Percentiles rank a stretch among this genome's conserved stretches.
Evolutionary conservation across 2,113 vertebrate genomes (phyloP).

Genomic region (Elephas maximus): DNA sequence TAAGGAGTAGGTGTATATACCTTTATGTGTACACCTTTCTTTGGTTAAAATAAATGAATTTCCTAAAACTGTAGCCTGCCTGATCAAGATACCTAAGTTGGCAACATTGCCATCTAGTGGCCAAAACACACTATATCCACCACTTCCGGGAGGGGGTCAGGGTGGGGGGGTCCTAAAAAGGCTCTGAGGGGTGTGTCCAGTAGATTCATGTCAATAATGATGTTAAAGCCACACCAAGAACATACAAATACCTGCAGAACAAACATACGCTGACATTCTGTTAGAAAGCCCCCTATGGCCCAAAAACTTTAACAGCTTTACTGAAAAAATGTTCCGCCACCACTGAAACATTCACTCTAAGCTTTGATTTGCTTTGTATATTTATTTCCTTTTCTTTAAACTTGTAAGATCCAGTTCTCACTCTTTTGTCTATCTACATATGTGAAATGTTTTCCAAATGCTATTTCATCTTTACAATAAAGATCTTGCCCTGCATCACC

Average conservation of each 20-base stretch:
- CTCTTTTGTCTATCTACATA: background rate
- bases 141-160: background rate
- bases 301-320: background rate
- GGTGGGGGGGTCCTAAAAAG: background rate
- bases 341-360: background rate
- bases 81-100: slow-evolving; percentile 45
- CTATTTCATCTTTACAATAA: background rate
- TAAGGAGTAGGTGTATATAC: too few relatives aligned
- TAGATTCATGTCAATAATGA: background rate
- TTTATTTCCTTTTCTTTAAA: background rate
- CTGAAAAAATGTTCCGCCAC: background rate
- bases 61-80: background rate
- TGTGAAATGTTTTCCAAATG: background rate
- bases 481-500: background rate
- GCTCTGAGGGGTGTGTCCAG: background rate
- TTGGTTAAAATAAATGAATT: background rate
- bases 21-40: background rate
- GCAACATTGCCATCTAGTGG: slow-evolving; percentile 78
- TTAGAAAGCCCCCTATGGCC: background rate
- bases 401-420: background rate
- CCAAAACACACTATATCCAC: background rate
- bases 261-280: background rate
- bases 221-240: background rate
- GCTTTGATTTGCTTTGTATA: background rate
- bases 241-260: background rate